A percentile compares a stretch with the other conserved stretches of the same genome.
These are phyloP conservation scores for Dysmachus trigonus DNA, from an alignment of 2,888 invertebrate genomes.

Conservation along the genomic window DNA sequence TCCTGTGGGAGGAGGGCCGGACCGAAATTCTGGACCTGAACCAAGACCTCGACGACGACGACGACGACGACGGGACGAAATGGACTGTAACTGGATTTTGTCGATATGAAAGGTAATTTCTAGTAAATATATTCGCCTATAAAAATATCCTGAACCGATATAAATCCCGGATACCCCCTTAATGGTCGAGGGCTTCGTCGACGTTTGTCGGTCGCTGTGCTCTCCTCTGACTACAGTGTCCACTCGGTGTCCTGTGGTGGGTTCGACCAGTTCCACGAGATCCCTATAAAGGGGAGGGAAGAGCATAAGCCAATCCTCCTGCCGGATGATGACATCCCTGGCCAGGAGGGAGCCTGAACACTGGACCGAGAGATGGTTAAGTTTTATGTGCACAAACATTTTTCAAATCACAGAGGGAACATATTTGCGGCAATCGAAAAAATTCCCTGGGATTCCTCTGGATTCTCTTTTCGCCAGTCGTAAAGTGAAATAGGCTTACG, in stretches of 20 bases:
- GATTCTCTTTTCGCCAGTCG: slow-evolving; percentile 9
- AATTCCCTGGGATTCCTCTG: slow-evolving; percentile 19
- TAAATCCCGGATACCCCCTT: slow-evolving; percentile 37
- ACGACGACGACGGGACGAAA: slow-evolving; percentile 4
- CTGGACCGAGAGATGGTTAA: slow-evolving; percentile 3
- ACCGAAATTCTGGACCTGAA: too few relatives aligned
- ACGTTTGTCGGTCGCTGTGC: slow-evolving; percentile 4
- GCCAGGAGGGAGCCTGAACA: not conserved
- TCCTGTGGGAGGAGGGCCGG: not conserved
- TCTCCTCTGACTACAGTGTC: not conserved
- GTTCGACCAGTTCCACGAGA: too few relatives aligned
- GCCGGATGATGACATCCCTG: not conserved
- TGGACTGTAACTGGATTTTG: slow-evolving; percentile 41
- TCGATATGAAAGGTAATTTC: slow-evolving; percentile 42
- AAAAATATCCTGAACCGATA: slow-evolving; percentile 40
- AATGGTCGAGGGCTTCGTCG: not conserved
- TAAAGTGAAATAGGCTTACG: slow-evolving; percentile 42
- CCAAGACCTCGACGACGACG: too few relatives aligned
- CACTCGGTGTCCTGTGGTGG: not conserved
- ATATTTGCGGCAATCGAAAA: slow-evolving; percentile 42
- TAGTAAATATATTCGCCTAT: slow-evolving; percentile 42
- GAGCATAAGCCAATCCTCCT: not conserved
- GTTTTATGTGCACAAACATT: slow-evolving; percentile 38
- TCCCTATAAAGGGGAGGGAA: too few relatives aligned
- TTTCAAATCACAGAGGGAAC: slow-evolving; percentile 38